These are phyloP conservation scores for Leptodactylus fallax DNA, from an alignment of 2,797 vertebrate species.

Conservation along the genomic window DNA sequence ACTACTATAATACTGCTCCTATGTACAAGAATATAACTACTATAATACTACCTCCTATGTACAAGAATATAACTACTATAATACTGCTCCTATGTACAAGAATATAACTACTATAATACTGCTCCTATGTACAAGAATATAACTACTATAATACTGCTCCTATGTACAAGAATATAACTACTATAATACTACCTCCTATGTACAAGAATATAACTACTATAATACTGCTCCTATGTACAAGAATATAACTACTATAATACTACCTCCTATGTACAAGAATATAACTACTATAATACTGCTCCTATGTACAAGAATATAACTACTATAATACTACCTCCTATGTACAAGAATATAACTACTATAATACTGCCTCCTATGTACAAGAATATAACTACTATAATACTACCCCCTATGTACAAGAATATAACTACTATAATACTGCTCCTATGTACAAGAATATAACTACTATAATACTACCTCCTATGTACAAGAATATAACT, in stretches of 20 bases:
- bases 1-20: conserved; percentile 8
- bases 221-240: conserved; percentile 16
- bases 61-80: conserved; percentile 16
- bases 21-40: conserved; percentile 7
- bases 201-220: conserved; percentile 22
- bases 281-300: conserved; percentile 3
- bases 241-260: not conserved
- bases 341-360: too few species aligned
- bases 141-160: not conserved
- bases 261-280: not conserved
- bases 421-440: too few species aligned
- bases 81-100: not conserved
- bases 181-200: not conserved
- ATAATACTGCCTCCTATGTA: not conserved
- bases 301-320: too few species aligned
- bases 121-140: not conserved
- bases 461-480: conserved; percentile 10
- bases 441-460: not conserved
- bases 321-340: too few species aligned
- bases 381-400: conserved; percentile 3
- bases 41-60: conserved; percentile 1
- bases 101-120: conserved; percentile 11
- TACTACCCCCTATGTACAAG: too few species aligned
- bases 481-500: conserved; percentile 16
- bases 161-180: not conserved